Conservation (phyloP, 2,888 invertebrate species). For the Chydorus sphaericus region DNA sequence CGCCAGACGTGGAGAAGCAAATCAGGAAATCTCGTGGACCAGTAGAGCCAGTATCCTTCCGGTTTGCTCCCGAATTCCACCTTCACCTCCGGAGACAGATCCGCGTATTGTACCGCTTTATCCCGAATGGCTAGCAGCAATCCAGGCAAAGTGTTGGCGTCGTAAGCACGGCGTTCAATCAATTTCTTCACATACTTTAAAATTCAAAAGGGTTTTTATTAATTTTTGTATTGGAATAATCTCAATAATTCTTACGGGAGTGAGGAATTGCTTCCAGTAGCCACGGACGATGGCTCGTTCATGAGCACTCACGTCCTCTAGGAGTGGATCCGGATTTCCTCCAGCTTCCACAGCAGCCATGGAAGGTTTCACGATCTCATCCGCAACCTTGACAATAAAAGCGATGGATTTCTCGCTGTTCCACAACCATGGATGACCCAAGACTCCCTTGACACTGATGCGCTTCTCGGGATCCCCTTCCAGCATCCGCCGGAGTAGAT, state of each 20-base stretch:
- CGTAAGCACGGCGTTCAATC: background rate
- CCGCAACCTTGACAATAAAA: background rate
- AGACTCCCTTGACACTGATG: background rate
- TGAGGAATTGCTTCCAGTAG: background rate
- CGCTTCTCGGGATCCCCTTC: background rate
- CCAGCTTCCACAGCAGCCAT: background rate
- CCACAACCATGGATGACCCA: background rate
- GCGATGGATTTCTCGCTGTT: background rate
- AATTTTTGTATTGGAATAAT: too few relatives aligned
- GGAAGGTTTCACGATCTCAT: background rate
- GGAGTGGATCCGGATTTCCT: background rate
- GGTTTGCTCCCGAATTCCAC: background rate
- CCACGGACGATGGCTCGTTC: background rate
- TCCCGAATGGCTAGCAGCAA: background rate
- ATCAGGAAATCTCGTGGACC: background rate
- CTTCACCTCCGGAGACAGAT: background rate
- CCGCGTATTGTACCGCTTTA: background rate
- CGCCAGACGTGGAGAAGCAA: background rate
- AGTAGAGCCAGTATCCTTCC: constrained; percentile 1
- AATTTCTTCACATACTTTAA: background rate
- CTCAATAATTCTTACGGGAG: too few relatives aligned
- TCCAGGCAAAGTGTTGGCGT: background rate
- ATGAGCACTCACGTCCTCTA: background rate
- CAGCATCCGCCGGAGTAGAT: background rate
- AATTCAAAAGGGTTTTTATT: too few relatives aligned